Conservation (phyloP, 2,888 invertebrate genomes). For the Polietes domitor region DNA sequence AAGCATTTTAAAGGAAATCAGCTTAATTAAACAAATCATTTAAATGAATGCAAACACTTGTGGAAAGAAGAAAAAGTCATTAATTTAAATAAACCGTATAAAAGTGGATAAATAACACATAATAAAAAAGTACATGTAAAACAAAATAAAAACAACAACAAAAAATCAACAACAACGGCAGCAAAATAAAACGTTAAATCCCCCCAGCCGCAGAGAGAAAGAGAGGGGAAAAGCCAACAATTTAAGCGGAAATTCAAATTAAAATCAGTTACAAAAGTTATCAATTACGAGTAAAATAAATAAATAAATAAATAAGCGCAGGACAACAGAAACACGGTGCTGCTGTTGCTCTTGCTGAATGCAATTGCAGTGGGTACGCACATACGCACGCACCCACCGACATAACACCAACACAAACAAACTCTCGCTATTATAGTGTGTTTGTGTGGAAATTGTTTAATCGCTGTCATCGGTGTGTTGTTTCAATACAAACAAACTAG, state of each 20-base stretch:
- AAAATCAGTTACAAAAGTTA: slow-evolving; percentile 52
- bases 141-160: slow-evolving; percentile 11
- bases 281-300: slow-evolving; percentile 58
- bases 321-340: neutral
- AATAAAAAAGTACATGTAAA: neutral
- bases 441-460: slow-evolving; percentile 5
- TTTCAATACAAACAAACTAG: slow-evolving; percentile 2
- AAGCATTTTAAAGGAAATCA: neutral
- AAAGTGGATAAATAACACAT: slow-evolving; percentile 30
- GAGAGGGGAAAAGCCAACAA: slow-evolving; percentile 23
- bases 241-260: slow-evolving; percentile 33
- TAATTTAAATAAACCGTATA: slow-evolving; percentile 7
- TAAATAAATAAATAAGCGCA: slow-evolving; percentile 48
- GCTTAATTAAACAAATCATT: slow-evolving; percentile 23
- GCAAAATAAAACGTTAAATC: slow-evolving; percentile 3
- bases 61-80: slow-evolving; percentile 20
- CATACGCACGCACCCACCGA: neutral
- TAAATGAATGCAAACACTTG: slow-evolving; percentile 1
- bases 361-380: neutral
- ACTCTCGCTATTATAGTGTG: no score
- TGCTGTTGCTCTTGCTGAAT: neutral
- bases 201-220: neutral
- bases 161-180: slow-evolving; percentile 33
- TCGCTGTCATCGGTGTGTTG: slow-evolving; percentile 20
- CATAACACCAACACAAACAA: neutral